Conservation (phyloP, 2,888 invertebrate species). For the Drosophila percnosoma region DNA sequence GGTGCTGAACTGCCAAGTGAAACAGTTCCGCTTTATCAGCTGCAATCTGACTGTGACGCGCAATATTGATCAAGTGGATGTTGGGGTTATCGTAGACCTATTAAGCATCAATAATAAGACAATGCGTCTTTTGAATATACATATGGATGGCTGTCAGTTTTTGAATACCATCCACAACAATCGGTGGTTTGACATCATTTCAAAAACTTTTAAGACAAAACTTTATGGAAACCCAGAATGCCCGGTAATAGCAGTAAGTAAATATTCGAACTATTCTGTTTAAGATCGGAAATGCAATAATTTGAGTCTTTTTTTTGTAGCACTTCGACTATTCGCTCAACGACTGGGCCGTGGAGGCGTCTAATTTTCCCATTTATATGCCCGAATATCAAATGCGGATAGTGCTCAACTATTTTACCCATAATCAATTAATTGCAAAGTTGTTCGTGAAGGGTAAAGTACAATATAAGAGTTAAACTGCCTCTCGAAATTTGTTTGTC, state of each 20-base stretch:
- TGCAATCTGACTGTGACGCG: constrained; percentile 18
- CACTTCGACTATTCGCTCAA: constrained; percentile 25
- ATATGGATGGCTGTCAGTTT: constrained; percentile 37
- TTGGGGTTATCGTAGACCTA: constrained; percentile 23
- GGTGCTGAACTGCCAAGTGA: constrained; percentile 6
- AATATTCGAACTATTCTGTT: not conserved
- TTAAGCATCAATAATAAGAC: not conserved
- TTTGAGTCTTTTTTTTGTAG: constrained; percentile 2
- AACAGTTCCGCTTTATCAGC: constrained; percentile 21
- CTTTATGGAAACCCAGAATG: constrained; percentile 15
- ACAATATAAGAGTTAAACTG: not conserved
- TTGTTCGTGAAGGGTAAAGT: not conserved
- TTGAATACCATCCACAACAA: constrained; percentile 20
- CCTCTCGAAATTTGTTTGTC: not conserved
- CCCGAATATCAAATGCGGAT: not conserved
- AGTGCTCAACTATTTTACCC: not conserved
- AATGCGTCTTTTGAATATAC: constrained; percentile 24
- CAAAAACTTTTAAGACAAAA: constrained; percentile 11
- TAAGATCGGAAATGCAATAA: not conserved
- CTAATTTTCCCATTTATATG: constrained; percentile 18
- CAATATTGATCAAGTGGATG: constrained; percentile 6
- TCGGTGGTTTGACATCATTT: constrained; percentile 17
- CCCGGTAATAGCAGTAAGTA: constrained; percentile 42
- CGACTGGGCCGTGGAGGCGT: constrained; percentile 21
- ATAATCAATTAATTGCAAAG: not conserved